These are phyloP conservation scores for Symphodus melops DNA, from an alignment of 2,113 vertebrate species.

Conservation along the genomic window DNA sequence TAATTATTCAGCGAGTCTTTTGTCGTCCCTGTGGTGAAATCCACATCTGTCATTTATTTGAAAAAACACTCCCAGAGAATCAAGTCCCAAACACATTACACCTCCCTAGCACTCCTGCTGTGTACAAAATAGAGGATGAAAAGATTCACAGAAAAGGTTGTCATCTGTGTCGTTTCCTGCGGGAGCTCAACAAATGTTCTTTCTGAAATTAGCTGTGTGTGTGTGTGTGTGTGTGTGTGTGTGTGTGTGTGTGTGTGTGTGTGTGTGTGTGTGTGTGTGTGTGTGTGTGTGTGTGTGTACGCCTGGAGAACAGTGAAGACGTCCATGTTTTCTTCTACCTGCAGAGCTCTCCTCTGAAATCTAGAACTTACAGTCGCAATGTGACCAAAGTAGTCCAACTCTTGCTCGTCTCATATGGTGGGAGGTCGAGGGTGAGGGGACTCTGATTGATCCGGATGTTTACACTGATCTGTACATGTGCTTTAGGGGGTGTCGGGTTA, in stretches of 20 bases:
- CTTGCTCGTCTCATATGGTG: no score
- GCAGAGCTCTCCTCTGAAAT: no score
- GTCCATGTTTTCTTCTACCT: no score
- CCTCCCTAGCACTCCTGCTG: constrained; percentile 66
- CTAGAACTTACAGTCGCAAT: no score
- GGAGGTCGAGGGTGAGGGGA: no score
- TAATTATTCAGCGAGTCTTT: constrained; percentile 75
- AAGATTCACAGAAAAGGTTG: constrained; percentile 39
- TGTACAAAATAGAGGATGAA: constrained; percentile 65
- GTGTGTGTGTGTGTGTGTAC: constrained; percentile 11
- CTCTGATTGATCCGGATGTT: no score
- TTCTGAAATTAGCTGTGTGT: constrained; percentile 16
- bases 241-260: constrained; percentile 22
- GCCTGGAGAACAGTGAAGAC: constrained; percentile 3
- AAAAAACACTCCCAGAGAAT: constrained; percentile 67
- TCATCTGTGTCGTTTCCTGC: constrained; percentile 20
- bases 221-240: constrained; percentile 22
- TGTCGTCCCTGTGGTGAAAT: constrained; percentile 60
- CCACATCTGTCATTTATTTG: constrained; percentile 80
- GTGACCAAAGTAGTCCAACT: no score
- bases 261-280: constrained; percentile 22
- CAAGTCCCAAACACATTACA: constrained; percentile 63
- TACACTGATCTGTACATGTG: no score
- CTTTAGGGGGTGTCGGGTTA: no score
- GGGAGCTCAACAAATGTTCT: background rate